Percentiles rank a stretch among this genome's conserved stretches.
These are phyloP conservation scores for Delichon dasypus DNA, from an alignment of 2,797 vertebrate species.

Conservation along the genomic window DNA sequence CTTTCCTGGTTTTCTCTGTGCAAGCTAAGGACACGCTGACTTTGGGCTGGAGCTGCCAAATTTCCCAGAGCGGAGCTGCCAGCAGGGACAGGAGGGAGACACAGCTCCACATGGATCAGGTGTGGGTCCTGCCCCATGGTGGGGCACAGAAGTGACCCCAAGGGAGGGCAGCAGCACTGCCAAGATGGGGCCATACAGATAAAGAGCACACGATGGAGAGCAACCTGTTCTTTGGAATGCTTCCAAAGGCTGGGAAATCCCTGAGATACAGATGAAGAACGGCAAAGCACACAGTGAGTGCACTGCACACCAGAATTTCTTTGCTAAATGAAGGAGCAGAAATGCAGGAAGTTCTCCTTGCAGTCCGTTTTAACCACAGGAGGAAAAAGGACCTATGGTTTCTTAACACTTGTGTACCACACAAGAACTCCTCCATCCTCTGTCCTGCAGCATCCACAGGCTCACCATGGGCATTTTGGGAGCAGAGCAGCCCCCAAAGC, in stretches of 20 bases:
- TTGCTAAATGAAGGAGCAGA: neutral
- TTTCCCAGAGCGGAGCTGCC: neutral
- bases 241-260: neutral
- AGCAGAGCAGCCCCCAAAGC: conserved; percentile 14
- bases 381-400: neutral
- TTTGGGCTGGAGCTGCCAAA: neutral
- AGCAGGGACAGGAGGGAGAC: neutral
- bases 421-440: neutral
- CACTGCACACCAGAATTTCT: neutral
- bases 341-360: neutral
- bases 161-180: neutral
- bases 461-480: neutral
- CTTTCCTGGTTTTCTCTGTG: neutral
- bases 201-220: neutral
- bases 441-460: neutral
- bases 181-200: neutral
- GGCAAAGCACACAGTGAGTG: neutral
- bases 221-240: neutral
- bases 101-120: accelerated
- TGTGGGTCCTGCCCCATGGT: neutral
- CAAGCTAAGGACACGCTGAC: neutral
- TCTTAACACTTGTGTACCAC: accelerated
- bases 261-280: neutral
- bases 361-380: neutral
- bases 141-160: neutral